These are phyloP conservation scores for Nannospalax galili DNA, from an alignment of 2,113 vertebrate genomes.

Conservation along the genomic window DNA sequence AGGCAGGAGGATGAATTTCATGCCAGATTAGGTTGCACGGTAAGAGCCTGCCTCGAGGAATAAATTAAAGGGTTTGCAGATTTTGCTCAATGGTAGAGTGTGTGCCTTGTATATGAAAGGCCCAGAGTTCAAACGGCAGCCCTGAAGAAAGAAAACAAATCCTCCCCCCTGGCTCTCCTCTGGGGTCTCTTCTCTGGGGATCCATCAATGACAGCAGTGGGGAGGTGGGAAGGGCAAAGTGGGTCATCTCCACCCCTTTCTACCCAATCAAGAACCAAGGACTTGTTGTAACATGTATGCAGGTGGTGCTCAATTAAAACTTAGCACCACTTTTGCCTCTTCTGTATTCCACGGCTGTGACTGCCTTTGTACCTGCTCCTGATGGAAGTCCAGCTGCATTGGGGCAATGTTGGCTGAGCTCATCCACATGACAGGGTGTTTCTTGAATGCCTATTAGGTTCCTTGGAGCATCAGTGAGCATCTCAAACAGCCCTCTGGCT, in stretches of 20 bases:
- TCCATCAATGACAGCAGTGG: not conserved
- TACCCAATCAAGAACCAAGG: rapidly evolving
- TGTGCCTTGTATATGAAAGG: not conserved
- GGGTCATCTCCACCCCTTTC: not conserved
- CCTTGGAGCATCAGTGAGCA: not conserved
- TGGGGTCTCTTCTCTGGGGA: not conserved
- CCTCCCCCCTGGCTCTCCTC: not conserved
- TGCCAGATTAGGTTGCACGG: not conserved
- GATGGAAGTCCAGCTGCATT: not conserved
- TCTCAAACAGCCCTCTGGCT: not conserved
- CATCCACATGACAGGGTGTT: not conserved
- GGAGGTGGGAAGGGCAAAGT: not conserved
- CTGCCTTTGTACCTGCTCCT: not conserved
- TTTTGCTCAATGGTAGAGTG: not conserved
- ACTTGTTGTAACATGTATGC: not conserved
- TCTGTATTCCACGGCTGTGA: too few species aligned
- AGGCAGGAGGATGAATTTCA: not conserved
- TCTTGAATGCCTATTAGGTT: not conserved
- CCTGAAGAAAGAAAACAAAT: not conserved
- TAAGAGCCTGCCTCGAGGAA: not conserved
- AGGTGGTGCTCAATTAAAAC: rapidly evolving
- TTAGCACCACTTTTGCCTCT: rapidly evolving
- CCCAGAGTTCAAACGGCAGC: not conserved
- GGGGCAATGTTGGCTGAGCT: not conserved
- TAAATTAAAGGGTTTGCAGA: not conserved